Evolutionary conservation across 2,888 invertebrate species (phyloP).

Genomic region (Platycheirus rosarum): DNA sequence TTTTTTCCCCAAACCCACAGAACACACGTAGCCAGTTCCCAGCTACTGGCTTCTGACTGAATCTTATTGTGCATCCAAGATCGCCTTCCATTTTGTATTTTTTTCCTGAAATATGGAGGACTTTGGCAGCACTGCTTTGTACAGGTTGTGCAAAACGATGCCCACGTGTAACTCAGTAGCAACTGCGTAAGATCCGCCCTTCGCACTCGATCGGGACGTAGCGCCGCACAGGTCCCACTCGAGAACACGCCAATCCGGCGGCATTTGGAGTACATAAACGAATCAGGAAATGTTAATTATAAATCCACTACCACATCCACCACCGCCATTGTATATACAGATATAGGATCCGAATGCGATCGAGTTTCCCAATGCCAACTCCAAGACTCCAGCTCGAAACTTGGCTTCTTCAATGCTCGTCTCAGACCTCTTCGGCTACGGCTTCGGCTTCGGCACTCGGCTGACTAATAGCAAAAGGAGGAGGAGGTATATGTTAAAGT

Average conservation of each 20-base stretch:
- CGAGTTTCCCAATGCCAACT: conserved; percentile 72
- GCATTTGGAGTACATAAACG: conserved; percentile 68
- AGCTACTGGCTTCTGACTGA: conserved; percentile 38
- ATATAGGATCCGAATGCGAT: conserved; percentile 44
- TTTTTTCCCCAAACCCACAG: conserved; percentile 43
- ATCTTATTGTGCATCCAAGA: conserved; percentile 8
- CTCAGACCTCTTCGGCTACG: conserved; percentile 62
- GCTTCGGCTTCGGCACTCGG: too few species aligned
- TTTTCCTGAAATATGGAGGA: neutral
- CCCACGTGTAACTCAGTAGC: conserved; percentile 41
- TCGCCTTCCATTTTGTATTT: conserved; percentile 27
- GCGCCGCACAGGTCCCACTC: conserved; percentile 52
- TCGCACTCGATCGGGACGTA: conserved; percentile 53
- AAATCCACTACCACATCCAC: conserved; percentile 46
- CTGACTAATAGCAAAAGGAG: conserved; percentile 73
- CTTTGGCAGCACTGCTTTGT: conserved; percentile 32
- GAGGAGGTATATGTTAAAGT: conserved; percentile 71
- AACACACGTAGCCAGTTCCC: conserved; percentile 29
- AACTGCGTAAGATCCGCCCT: conserved; percentile 61
- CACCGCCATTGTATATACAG: neutral
- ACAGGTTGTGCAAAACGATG: conserved; percentile 22
- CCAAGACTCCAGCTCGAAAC: conserved; percentile 61
- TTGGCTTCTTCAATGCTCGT: conserved; percentile 62
- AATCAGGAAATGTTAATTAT: conserved; percentile 74
- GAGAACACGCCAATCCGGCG: conserved; percentile 69